phyloP scores from a whole-genome alignment of 53 echinoderm and acorn worm genomes.

The Paracentrotus lividus region DNA sequence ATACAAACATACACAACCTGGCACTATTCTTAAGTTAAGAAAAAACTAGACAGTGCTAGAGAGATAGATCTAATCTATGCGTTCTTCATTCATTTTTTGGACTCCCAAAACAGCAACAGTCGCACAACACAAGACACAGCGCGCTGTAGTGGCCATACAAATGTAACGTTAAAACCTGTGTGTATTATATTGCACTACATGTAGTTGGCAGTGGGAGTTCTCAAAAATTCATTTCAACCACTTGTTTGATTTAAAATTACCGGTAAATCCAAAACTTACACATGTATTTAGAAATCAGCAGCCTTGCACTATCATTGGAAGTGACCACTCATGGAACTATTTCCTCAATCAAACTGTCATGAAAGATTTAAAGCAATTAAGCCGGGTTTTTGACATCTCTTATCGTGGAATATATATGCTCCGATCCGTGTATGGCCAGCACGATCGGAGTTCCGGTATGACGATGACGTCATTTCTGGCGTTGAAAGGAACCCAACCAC shows the following conservation, averaged over 20 bases:
- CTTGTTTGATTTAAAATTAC: background rate
- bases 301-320: background rate
- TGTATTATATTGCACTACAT: too few relatives aligned
- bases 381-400: background rate
- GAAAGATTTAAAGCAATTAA: background rate
- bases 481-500: background rate
- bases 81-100: too few relatives aligned
- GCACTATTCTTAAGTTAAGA: too few relatives aligned
- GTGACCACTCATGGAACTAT: background rate
- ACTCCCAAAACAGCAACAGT: too few relatives aligned
- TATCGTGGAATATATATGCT: background rate
- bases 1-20: too few relatives aligned
- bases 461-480: slow-evolving; percentile 58
- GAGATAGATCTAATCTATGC: too few relatives aligned
- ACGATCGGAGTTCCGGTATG: slow-evolving; percentile 36
- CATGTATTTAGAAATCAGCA: background rate
- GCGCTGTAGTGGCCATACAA: too few relatives aligned
- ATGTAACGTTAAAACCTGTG: too few relatives aligned
- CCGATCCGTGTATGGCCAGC: background rate
- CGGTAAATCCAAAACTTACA: background rate
- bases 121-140: too few relatives aligned
- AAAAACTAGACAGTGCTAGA: too few relatives aligned
- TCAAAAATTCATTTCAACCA: background rate
- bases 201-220: background rate
- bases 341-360: background rate